Evolutionary conservation across 2,797 vertebrate genomes (phyloP), one percentile per base, ranked within the genome.

Genomic region (Danio choprae): DNA sequence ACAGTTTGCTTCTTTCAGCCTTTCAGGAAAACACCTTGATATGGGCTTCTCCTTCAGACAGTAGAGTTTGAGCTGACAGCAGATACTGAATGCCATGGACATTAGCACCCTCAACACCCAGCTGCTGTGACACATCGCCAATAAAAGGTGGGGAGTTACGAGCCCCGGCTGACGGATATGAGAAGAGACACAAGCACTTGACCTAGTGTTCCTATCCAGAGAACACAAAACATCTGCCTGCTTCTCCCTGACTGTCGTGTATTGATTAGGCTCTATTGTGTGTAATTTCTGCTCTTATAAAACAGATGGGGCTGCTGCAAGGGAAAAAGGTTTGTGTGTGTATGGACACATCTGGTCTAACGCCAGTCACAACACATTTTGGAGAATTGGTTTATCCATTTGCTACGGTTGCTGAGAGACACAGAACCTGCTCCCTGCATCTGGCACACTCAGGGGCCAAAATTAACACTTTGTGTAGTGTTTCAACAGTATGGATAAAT

Each of bases 241-340:
- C 58, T 48, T 20, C 69, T 63, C 43, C 36, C 38, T 77, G 74
- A 74, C 59, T 63, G 51, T 44, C 59, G 13, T 20, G 63, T 85
- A 83, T 83, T 81, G 82, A 85, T 83, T 76, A 68, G 68, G 56
- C 36, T 15, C 73, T 43, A 55, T 65, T 83, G 78, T 36, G 70
- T 60, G 74, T 81, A 62, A 77, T 80, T 77, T 77, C 41, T 75
- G 71, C 69, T 56, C 65, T 68, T 80, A 85, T 83, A 84, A 86
- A 86, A 84, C 82, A 84, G 51, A 80, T 83, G 81, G 87, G 78
- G 81, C 87, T 83, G 86, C 55, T 73, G 41, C 8, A 11, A 29
- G 60, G 22, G 8, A 60, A 48, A 62, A 58, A 7, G 41, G 43
- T 51, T 43, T 71, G 59, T 16, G n/a, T 58, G 69, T 78, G 29